Evolutionary conservation across 2,797 vertebrate species (phyloP), one percentile per base, ranked within the genome.

Genomic region (Momotus momota): DNA sequence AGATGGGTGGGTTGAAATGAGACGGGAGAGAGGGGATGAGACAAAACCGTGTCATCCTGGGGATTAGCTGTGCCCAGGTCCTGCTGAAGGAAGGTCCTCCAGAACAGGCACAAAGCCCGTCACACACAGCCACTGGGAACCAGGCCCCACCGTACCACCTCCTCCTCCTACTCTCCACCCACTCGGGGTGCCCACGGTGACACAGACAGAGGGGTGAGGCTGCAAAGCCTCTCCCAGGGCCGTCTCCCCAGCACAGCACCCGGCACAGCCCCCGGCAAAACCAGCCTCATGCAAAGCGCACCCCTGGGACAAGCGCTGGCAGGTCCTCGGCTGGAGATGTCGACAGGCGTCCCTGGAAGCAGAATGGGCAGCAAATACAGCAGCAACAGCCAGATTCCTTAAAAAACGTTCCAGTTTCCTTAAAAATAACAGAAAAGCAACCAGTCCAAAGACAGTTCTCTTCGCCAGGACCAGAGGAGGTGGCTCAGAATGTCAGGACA

Each of bases 111-210:
- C n/a, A 1, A 33, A 62, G 26, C 6, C 60, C 79, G 21, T 9
- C 27, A 5, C 60, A 5, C 79, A 9, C 21, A 6, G 22, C 1
- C 6, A 1, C 43, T 6, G 45, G 38, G 65, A 61, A 29, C 11
- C 0, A 1, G 6, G 12, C 77, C 64, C 54, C 60, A 1, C 17
- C 1, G 2, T 33, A 11, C 46, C 55, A 11, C 46, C 55, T 45
- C 25, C 51, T 16, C 20, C 21, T 66, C 4, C 0, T 3, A 11
- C 10, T 31, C 31, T 33, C 9, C 9, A 16, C 45, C n/a, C 4
- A 4, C 66, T 14, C 2, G 0, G 48, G 43, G 18, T 10, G 38
- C 46, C 12, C 0, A 0, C 0, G 2, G 62, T 54, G 73, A 46
- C 2, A 1, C 52, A 20, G 71, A 60, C 6, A 2, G 46, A 4